phyloP scores from a whole-genome alignment of 2,888 invertebrate species.

The Limnephilus rhombicus region DNA sequence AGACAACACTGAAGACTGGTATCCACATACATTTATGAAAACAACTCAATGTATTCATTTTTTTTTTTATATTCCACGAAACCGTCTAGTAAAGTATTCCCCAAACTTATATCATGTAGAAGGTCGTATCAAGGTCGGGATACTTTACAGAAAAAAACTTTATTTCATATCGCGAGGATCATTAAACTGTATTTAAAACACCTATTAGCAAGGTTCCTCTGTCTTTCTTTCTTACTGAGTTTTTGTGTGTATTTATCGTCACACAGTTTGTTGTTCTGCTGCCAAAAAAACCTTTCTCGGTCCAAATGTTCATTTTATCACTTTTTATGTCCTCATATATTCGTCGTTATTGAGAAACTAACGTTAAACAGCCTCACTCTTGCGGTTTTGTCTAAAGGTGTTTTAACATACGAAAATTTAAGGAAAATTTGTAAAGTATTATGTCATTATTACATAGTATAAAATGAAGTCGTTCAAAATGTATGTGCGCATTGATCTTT shows the following conservation, averaged over 20 bases:
- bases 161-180: not conserved
- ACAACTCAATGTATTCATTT: not conserved
- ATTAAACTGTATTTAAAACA: conserved; percentile 29
- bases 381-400: not conserved
- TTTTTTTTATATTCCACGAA: not conserved
- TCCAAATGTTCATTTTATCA: conserved; percentile 43
- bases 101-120: not conserved
- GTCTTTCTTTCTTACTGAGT: not conserved
- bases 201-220: conserved; percentile 10
- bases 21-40: not conserved
- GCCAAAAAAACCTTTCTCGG: conserved; percentile 12
- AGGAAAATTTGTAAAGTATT: not conserved
- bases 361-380: conserved; percentile 25
- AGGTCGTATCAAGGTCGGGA: not conserved
- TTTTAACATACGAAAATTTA: not conserved
- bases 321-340: conserved; percentile 44
- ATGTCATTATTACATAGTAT: too few species aligned
- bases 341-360: conserved; percentile 13
- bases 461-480: too few species aligned
- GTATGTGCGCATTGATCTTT: too few species aligned
- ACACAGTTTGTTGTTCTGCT: not conserved
- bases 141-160: not conserved
- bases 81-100: not conserved
- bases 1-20: not conserved
- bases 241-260: not conserved